Evolutionary conservation across 2,888 invertebrate genomes (phyloP).

Genomic region (Brassicogethes aeneus): DNA sequence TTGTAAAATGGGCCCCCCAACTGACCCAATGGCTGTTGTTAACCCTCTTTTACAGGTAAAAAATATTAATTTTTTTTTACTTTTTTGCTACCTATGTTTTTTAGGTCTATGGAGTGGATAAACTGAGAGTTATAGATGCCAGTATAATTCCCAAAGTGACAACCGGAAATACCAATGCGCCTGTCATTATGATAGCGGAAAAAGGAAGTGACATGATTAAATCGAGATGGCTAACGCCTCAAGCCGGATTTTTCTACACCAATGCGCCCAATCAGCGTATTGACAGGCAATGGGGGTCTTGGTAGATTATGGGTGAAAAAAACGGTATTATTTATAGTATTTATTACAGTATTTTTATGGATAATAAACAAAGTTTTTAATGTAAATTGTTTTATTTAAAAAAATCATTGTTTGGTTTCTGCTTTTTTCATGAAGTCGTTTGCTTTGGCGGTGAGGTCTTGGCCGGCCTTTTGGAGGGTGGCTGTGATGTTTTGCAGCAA

Average conservation of each 20-base stretch:
- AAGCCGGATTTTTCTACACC: slow-evolving; percentile 35
- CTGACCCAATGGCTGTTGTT: slow-evolving; percentile 50
- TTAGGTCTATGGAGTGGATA: slow-evolving; percentile 54
- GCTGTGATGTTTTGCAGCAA: no score
- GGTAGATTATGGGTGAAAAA: no score
- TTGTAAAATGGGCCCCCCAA: slow-evolving; percentile 52
- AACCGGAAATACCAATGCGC: slow-evolving; percentile 63
- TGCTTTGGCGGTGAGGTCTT: no score
- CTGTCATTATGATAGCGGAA: slow-evolving; percentile 59
- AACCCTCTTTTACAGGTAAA: slow-evolving; percentile 39
- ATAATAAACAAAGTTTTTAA: no score
- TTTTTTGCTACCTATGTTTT: slow-evolving; percentile 10
- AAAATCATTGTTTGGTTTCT: no score
- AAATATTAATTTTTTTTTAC: slow-evolving; percentile 1
- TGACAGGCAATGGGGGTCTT: slow-evolving; percentile 33
- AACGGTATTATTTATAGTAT: no score
- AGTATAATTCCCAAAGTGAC: slow-evolving; percentile 58
- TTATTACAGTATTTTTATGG: no score
- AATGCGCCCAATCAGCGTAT: slow-evolving; percentile 31
- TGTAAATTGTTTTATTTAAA: no score
- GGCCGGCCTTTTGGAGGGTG: no score
- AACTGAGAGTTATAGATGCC: slow-evolving; percentile 60
- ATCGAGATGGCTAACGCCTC: slow-evolving; percentile 46
- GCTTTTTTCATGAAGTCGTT: no score
- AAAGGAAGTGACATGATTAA: slow-evolving; percentile 59